Evolutionary conservation across 1,140 invertebrate species (phyloP).

Genomic region (Polyergus mexicanus): DNA sequence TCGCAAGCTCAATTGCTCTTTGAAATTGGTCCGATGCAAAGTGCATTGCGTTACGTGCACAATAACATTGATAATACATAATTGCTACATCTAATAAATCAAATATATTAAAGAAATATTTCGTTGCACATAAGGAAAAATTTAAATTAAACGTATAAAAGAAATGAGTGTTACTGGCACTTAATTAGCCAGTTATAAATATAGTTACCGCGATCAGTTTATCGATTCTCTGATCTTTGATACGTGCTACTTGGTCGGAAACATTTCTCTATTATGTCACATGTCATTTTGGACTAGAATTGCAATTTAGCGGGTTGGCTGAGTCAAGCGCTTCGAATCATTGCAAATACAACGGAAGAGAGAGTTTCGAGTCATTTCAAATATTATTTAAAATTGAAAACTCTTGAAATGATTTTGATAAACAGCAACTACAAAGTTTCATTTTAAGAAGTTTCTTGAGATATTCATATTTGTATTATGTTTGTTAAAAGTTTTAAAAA

Average conservation of each 20-base stretch:
- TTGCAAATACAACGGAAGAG: background rate
- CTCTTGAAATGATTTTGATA: background rate
- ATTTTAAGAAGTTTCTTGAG: background rate
- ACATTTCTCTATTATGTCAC: slow-evolving; percentile 35
- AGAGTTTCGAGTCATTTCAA: slow-evolving; percentile 17
- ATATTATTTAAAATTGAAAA: slow-evolving; percentile 3
- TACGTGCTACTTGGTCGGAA: slow-evolving; percentile 50
- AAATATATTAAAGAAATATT: slow-evolving; percentile 20
- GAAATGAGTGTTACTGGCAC: slow-evolving; percentile 46
- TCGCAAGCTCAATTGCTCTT: slow-evolving; percentile 48
- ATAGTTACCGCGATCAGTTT: background rate
- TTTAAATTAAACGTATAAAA: slow-evolving; percentile 1
- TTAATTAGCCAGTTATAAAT: slow-evolving; percentile 18
- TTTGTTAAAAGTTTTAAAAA: slow-evolving; percentile 22
- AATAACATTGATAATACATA: slow-evolving; percentile 30
- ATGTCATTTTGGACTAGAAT: slow-evolving; percentile 65
- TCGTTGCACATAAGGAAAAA: slow-evolving; percentile 12
- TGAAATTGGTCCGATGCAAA: slow-evolving; percentile 66
- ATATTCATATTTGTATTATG: background rate
- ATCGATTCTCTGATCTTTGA: background rate
- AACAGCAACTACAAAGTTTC: background rate
- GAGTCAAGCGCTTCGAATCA: slow-evolving; percentile 14
- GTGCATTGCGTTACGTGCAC: slow-evolving; percentile 56
- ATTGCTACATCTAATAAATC: slow-evolving; percentile 30
- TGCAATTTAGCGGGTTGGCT: slow-evolving; percentile 2